Conservation (phyloP, 2,888 invertebrate genomes). For the Caenorhabditis sp. region DNA sequence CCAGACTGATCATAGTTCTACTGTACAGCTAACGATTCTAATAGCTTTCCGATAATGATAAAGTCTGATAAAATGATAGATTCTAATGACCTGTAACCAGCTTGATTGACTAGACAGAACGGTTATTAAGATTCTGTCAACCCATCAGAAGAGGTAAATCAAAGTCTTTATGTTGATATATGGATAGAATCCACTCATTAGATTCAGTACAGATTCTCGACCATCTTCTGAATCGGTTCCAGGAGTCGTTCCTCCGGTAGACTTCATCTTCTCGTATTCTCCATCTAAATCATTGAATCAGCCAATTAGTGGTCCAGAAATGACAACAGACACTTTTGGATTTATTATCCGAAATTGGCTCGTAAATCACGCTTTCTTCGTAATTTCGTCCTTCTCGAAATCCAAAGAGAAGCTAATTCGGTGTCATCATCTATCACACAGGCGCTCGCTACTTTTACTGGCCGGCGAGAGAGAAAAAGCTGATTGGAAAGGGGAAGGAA, state of each 20-base stretch:
- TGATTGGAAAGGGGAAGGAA: slow-evolving; percentile 42
- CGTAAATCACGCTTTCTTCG: slow-evolving; percentile 56
- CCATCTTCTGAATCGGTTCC: slow-evolving; percentile 15
- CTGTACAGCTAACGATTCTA: background rate
- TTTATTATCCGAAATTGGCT: slow-evolving; percentile 56
- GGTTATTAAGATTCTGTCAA: too few relatives aligned
- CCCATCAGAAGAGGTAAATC: too few relatives aligned
- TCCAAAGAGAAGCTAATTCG: slow-evolving; percentile 46
- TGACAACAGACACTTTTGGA: slow-evolving; percentile 29
- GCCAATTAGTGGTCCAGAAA: slow-evolving; percentile 37
- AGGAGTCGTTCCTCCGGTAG: slow-evolving; percentile 12
- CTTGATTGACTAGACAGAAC: too few relatives aligned
- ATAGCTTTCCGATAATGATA: background rate
- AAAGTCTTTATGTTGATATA: background rate
- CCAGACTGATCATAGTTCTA: slow-evolving; percentile 11
- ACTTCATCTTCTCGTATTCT: background rate
- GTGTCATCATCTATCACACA: slow-evolving; percentile 53
- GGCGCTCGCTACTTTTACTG: slow-evolving; percentile 22
- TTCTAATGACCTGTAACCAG: too few relatives aligned
- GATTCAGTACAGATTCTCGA: too few relatives aligned
- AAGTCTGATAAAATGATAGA: background rate
- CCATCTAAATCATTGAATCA: slow-evolving; percentile 28
- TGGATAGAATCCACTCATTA: background rate
- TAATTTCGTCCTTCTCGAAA: slow-evolving; percentile 39
- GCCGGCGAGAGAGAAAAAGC: slow-evolving; percentile 25